Percentiles rank a stretch among this genome's conserved stretches.
Conservation (phyloP, 2,888 invertebrate genomes). For the Drosophila kokeensis region DNA sequence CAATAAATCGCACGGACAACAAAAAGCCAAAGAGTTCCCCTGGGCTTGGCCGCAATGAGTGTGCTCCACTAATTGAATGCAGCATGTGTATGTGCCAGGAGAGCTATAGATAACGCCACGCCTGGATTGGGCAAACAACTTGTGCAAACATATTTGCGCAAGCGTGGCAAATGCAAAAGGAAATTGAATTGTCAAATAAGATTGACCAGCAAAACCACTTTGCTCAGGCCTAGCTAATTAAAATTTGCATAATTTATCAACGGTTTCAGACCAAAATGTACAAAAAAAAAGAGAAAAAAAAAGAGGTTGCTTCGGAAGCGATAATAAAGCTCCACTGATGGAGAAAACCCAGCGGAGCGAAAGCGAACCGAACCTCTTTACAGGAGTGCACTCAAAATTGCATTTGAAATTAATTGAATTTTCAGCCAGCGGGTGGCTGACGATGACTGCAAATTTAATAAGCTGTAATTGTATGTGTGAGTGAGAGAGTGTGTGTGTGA, state of each 20-base stretch:
- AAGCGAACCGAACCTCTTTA: slow-evolving; percentile 52
- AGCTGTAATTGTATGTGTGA: slow-evolving; percentile 14
- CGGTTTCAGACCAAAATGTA: slow-evolving; percentile 43
- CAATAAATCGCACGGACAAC: slow-evolving; percentile 60
- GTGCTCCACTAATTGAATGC: slow-evolving; percentile 72
- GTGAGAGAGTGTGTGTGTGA: not conserved
- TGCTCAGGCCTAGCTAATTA: slow-evolving; percentile 60
- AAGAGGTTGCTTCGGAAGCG: slow-evolving; percentile 6
- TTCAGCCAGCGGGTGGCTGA: slow-evolving; percentile 38
- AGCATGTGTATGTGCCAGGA: slow-evolving; percentile 4
- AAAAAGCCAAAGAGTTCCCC: slow-evolving; percentile 40
- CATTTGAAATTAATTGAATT: slow-evolving; percentile 76
- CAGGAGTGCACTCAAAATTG: slow-evolving; percentile 73
- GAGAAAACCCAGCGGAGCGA: slow-evolving; percentile 46
- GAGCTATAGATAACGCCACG: slow-evolving; percentile 54
- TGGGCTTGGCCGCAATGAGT: slow-evolving; percentile 46
- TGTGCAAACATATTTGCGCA: slow-evolving; percentile 38
- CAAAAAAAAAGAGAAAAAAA: not conserved
- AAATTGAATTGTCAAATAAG: slow-evolving; percentile 70
- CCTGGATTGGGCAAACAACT: slow-evolving; percentile 39
- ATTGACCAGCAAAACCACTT: slow-evolving; percentile 32
- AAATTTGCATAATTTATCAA: slow-evolving; percentile 78
- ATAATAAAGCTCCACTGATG: slow-evolving; percentile 37
- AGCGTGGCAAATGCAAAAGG: slow-evolving; percentile 42
- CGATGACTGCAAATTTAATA: slow-evolving; percentile 14